Evolutionary conservation across 2,113 vertebrate genomes (phyloP).

Genomic region (Callipepla squamata): DNA sequence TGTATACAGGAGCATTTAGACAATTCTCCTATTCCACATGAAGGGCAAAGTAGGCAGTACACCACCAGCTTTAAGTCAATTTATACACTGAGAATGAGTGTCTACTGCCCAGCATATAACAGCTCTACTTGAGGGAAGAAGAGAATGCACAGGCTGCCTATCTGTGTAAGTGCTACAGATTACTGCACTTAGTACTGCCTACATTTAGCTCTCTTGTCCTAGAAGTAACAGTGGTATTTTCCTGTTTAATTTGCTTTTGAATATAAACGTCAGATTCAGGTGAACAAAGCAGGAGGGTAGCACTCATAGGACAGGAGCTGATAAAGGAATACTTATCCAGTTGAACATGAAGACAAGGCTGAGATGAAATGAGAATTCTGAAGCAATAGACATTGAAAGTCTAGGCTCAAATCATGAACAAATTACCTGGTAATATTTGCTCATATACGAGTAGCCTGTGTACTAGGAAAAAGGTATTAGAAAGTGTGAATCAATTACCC

Average conservation of each 20-base stretch:
- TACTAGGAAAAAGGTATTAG: background rate
- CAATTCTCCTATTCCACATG: fast-evolving
- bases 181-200: background rate
- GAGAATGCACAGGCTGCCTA: background rate
- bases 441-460: fast-evolving
- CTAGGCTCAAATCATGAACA: background rate
- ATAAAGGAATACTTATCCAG: background rate
- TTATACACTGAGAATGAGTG: background rate
- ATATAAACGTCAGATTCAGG: background rate
- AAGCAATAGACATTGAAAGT: background rate
- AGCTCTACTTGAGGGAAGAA: background rate
- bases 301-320: background rate
- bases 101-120: background rate
- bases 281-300: background rate
- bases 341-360: background rate
- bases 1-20: background rate
- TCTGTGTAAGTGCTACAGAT: background rate
- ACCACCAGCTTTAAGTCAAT: background rate
- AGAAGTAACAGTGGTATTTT: background rate
- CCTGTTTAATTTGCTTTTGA: background rate
- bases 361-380: background rate
- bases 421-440: background rate
- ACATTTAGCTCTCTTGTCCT: background rate
- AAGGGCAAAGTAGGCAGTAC: background rate
- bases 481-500: background rate